A percentile compares a stretch with the other conserved stretches of the same genome.
Evolutionary conservation across 2,797 vertebrate species (phyloP).

Genomic region (Nasua narica): DNA sequence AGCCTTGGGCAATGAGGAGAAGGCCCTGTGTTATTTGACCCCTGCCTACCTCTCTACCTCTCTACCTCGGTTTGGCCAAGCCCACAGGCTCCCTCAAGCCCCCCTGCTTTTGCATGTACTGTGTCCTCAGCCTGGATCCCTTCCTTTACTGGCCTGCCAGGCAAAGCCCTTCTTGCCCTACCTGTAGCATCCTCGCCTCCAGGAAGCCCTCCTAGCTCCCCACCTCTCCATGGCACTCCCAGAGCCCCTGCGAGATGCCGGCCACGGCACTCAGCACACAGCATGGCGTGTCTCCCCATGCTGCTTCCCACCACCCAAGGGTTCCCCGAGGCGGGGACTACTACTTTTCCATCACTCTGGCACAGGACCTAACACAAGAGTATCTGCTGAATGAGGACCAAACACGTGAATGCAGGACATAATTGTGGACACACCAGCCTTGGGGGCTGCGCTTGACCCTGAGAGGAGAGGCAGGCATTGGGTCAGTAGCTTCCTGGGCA

Average conservation of each 20-base stretch:
- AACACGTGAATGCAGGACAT: neutral
- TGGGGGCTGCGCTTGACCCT: neutral
- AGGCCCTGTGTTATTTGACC: neutral
- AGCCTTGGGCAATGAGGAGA: neutral
- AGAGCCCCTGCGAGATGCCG: neutral
- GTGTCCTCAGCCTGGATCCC: neutral
- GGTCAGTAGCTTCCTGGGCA: neutral
- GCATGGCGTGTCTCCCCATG: too few relatives aligned
- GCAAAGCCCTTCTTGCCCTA: neutral
- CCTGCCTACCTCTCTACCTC: neutral
- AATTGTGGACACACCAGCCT: neutral
- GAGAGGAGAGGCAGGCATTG: neutral
- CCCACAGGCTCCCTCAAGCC: neutral
- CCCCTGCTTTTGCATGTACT: neutral
- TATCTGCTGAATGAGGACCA: neutral
- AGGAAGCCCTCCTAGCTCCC: neutral
- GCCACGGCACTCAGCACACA: neutral
- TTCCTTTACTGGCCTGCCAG: neutral
- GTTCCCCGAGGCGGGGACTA: neutral
- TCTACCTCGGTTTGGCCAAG: neutral
- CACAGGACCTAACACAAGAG: neutral
- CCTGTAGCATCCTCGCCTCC: neutral
- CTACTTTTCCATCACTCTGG: neutral
- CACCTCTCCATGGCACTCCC: neutral
- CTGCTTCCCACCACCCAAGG: neutral